These are phyloP conservation scores for Plagiodera versicolora DNA, from an alignment of 2,888 invertebrate species.

Conservation along the genomic window DNA sequence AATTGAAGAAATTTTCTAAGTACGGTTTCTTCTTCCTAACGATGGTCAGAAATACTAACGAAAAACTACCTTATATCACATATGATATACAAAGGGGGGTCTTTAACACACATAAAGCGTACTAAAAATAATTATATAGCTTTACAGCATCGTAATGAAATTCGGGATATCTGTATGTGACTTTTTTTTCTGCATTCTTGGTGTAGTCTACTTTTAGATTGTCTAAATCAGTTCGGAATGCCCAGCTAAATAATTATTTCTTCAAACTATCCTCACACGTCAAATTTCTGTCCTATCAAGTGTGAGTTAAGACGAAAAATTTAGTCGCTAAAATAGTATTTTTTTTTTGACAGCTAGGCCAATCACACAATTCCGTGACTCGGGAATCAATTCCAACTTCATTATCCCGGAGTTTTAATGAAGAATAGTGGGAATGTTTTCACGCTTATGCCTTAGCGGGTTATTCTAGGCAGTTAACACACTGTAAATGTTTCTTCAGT, in stretches of 20 bases:
- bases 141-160: conserved; percentile 33
- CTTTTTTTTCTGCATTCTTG: neutral
- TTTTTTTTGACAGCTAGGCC: neutral
- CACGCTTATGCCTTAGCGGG: too few relatives aligned
- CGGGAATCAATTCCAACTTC: too few relatives aligned
- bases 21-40: conserved; percentile 27
- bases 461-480: too few relatives aligned
- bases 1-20: conserved; percentile 25
- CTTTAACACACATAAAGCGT: conserved; percentile 49
- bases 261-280: conserved; percentile 35
- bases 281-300: conserved; percentile 22
- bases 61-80: conserved; percentile 49
- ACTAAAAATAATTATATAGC: conserved; percentile 47
- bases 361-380: too few relatives aligned
- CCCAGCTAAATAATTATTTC: conserved; percentile 46
- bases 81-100: conserved; percentile 44
- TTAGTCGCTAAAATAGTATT: conserved; percentile 17
- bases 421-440: conserved; percentile 1
- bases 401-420: conserved; percentile 15
- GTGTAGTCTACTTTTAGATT: conserved; percentile 11
- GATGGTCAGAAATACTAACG: conserved; percentile 31
- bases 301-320: conserved; percentile 22
- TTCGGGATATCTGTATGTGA: neutral
- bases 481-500: too few relatives aligned
- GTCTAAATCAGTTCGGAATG: conserved; percentile 29